Evolutionary conservation across 1,140 invertebrate species (phyloP), one percentile per base, ranked within the genome.

Genomic region (Macrobrachium nipponense): DNA sequence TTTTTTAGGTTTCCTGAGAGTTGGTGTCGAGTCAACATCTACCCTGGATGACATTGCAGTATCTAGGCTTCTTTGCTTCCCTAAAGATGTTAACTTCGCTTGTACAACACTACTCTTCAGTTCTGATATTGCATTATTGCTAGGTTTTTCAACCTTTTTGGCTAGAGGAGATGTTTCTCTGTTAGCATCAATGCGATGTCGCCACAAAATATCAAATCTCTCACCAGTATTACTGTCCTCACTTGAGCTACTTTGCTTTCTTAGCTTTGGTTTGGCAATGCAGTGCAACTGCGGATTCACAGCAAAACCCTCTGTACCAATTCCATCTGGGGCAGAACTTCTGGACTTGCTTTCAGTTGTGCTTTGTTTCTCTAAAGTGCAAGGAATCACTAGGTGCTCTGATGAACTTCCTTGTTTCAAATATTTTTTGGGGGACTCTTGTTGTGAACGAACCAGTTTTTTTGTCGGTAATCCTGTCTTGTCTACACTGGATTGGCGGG

Each of bases 161-260:
- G 51, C 58, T 12, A 86, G n/a, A 11, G 83, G 83, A 62, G 83
- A 86, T 58, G 43, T 44, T 51, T 86, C 77, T 58, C 76, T 68
- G 12, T 8, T 6, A 20, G 76, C 83, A 61, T 86, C 77, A 18
- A 77, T 12, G 17, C 77, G 76, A 8, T 78, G 58, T 20, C 76
- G 76, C 83, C 83, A 86, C 44, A 86, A 66, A 14, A 86, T 86
- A 66, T 86, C 83, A 80, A 86, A 86, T n/a, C 58, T 86, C 15
- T 78, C 27, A 36, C 27, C 82, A 5, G 18, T 70, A 64, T 36
- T 36, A n/a, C 23, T 20, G 17, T 86, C 76, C 23, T 86, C 83
- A 73, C 64, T 72, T 43, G 76, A 79, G 64, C 64, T 79, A 62
- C 83, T 86, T 23, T 80, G 76, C 66, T 79, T 79, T 66, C 59